Conservation (phyloP, 2,888 invertebrate genomes). For the Epiblema foenella region DNA sequence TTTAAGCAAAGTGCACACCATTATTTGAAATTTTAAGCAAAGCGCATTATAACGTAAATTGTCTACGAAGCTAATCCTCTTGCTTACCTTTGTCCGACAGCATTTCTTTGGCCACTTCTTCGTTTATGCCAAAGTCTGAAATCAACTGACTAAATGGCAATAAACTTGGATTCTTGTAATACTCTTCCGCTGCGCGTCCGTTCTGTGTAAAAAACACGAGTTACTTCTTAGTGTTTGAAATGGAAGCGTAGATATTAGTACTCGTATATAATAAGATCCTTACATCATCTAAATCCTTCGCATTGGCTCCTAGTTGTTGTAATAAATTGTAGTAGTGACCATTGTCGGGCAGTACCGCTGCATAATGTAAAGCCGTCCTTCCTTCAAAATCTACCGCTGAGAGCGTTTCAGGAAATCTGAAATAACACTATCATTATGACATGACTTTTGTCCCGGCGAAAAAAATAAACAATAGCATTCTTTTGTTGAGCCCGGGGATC, state of each 20-base stretch:
- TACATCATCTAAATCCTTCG: conserved; percentile 93
- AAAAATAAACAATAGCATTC: too few species aligned
- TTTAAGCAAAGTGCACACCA: conserved; percentile 36
- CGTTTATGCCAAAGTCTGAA: conserved; percentile 88
- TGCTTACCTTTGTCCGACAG: conserved; percentile 90
- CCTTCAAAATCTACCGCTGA: conserved; percentile 91
- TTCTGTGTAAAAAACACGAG: conserved; percentile 80
- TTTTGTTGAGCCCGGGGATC: too few species aligned
- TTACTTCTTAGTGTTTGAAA: not conserved
- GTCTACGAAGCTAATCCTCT: not conserved
- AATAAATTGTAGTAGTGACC: conserved; percentile 94
- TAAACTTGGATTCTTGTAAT: conserved; percentile 87
- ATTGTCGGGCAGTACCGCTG: conserved; percentile 93
- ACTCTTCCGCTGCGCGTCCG: conserved; percentile 92
- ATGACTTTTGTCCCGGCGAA: too few species aligned
- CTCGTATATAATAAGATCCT: conserved; percentile 58
- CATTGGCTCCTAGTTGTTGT: conserved; percentile 93
- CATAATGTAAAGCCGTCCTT: conserved; percentile 95
- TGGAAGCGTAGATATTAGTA: not conserved
- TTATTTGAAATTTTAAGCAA: conserved; percentile 9
- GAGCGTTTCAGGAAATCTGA: conserved; percentile 93
- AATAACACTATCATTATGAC: conserved; percentile 15
- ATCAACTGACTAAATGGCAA: conserved; percentile 89
- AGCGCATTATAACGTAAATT: conserved; percentile 9
- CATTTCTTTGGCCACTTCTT: conserved; percentile 87